These are phyloP conservation scores for Tinamus guttatus DNA, from an alignment of 2,113 vertebrate species.

Conservation along the genomic window DNA sequence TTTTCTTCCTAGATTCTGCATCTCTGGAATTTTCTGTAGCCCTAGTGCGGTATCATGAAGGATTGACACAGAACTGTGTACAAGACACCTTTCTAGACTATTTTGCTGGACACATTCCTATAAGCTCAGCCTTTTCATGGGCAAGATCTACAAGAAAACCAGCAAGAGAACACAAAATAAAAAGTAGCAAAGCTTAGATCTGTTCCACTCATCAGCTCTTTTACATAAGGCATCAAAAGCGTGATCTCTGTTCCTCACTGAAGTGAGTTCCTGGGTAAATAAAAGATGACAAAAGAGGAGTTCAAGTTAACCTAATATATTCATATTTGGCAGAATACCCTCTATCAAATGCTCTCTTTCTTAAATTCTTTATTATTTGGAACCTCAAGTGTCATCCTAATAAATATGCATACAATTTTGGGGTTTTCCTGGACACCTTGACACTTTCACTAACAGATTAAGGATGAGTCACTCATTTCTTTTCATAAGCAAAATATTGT, in stretches of 20 bases:
- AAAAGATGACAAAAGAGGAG: background rate
- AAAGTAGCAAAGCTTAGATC: background rate
- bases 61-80: background rate
- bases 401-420: background rate
- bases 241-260: background rate
- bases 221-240: background rate
- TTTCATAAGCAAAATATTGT: background rate
- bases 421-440: background rate
- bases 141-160: background rate
- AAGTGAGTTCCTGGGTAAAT: background rate
- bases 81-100: background rate
- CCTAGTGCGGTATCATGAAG: too few relatives aligned
- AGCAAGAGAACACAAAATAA: background rate
- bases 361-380: background rate
- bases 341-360: background rate
- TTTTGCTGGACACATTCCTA: background rate
- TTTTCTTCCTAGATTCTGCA: background rate
- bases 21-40: background rate
- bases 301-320: background rate
- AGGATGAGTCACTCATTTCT: background rate
- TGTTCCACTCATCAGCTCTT: background rate
- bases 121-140: background rate
- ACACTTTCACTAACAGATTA: background rate
- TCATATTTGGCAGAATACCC: background rate
- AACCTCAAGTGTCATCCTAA: background rate